A percentile compares a stretch with the other conserved stretches of the same genome.
Evolutionary conservation across 2,888 invertebrate species (phyloP).

Genomic region (Syritta pipiens): DNA sequence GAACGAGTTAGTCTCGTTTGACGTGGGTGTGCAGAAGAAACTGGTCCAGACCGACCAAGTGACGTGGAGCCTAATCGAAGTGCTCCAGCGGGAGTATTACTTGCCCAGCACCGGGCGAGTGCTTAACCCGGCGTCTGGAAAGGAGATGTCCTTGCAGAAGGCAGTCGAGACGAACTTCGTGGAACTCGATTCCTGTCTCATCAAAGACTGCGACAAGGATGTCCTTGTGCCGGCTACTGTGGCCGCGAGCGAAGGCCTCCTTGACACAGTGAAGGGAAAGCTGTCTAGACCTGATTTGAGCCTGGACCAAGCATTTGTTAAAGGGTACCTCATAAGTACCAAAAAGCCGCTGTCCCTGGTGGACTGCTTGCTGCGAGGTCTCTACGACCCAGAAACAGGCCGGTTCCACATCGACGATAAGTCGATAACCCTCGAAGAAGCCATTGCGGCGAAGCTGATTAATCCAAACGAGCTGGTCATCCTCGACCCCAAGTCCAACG

Average conservation of each 20-base stretch:
- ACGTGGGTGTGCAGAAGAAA: slow-evolving; percentile 85
- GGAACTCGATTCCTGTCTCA: slow-evolving; percentile 85
- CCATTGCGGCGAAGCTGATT: slow-evolving; percentile 87
- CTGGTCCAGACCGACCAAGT: slow-evolving; percentile 86
- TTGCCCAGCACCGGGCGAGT: slow-evolving; percentile 86
- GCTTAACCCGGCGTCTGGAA: slow-evolving; percentile 87
- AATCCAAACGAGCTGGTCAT: slow-evolving; percentile 88
- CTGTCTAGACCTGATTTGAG: slow-evolving; percentile 86
- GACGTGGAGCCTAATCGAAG: slow-evolving; percentile 86
- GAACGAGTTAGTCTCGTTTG: slow-evolving; percentile 85
- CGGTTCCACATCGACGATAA: slow-evolving; percentile 85
- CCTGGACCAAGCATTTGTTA: slow-evolving; percentile 88
- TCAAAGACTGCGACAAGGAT: slow-evolving; percentile 87
- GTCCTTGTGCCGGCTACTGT: slow-evolving; percentile 84
- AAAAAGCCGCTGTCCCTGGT: slow-evolving; percentile 90
- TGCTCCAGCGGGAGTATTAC: slow-evolving; percentile 88
- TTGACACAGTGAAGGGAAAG: slow-evolving; percentile 86
- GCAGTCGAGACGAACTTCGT: slow-evolving; percentile 87
- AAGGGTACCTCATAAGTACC: slow-evolving; percentile 89
- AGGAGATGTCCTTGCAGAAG: slow-evolving; percentile 86
- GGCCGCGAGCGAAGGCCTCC: slow-evolving; percentile 85
- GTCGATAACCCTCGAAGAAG: slow-evolving; percentile 86
- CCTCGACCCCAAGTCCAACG: slow-evolving; percentile 88
- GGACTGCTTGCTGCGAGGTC: slow-evolving; percentile 89
- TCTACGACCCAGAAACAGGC: slow-evolving; percentile 88